Evolutionary conservation across 2,113 vertebrate genomes (phyloP).

Genomic region (Sander lucioperca): DNA sequence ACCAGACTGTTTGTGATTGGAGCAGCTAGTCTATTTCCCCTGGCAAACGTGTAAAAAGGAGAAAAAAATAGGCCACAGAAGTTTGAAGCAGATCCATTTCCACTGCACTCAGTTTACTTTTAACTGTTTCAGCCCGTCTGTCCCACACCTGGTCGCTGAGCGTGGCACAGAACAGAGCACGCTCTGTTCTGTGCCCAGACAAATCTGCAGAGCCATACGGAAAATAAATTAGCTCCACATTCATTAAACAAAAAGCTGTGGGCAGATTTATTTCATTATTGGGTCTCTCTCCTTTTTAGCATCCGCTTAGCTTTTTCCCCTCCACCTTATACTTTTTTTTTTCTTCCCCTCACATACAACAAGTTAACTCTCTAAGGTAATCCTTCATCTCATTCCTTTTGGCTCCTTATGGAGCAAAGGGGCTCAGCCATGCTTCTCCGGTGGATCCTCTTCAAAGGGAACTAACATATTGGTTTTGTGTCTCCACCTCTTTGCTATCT

Average conservation of each 20-base stretch:
- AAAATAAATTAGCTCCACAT: conserved; percentile 81
- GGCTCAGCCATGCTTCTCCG: conserved; percentile 15
- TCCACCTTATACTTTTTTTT: background rate
- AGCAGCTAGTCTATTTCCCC: conserved; percentile 43
- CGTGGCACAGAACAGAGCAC: conserved; percentile 70
- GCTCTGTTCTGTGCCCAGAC: conserved; percentile 72
- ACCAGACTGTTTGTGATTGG: conserved; percentile 59
- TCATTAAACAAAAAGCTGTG: conserved; percentile 82
- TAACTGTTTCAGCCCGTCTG: conserved; percentile 76
- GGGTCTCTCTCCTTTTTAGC: conserved; percentile 61
- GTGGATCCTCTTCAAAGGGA: conserved; percentile 62
- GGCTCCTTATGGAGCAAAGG: conserved; percentile 27
- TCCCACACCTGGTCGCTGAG: conserved; percentile 76
- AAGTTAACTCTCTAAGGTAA: conserved; percentile 39
- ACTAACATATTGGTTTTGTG: conserved; percentile 43
- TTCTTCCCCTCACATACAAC: background rate
- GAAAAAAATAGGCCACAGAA: conserved; percentile 32
- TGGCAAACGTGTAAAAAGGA: conserved; percentile 47
- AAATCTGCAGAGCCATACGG: conserved; percentile 74
- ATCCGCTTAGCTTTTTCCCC: conserved; percentile 33
- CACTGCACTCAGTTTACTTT: conserved; percentile 71
- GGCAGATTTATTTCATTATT: conserved; percentile 83
- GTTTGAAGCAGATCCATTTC: conserved; percentile 66
- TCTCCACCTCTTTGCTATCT: conserved; percentile 69
- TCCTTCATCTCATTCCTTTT: conserved; percentile 28